These are phyloP conservation scores for Prionace glauca DNA, from an alignment of 2,797 vertebrate genomes.

Conservation along the genomic window DNA sequence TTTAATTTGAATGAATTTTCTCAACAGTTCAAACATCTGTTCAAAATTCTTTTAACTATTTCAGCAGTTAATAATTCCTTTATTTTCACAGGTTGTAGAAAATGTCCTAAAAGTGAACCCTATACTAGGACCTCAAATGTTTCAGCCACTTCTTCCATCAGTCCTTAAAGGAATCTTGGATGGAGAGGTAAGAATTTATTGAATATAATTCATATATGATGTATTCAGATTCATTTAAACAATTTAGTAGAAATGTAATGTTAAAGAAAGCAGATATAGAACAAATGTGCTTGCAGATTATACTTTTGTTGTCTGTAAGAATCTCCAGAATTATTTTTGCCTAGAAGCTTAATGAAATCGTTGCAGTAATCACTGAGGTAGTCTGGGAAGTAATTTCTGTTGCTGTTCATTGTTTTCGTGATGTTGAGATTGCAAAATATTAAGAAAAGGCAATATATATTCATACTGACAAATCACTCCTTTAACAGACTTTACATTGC, in stretches of 20 bases:
- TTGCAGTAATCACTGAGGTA: background rate
- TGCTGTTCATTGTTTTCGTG: background rate
- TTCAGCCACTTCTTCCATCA: constrained; percentile 80
- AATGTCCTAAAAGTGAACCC: constrained; percentile 88
- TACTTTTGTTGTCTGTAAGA: background rate
- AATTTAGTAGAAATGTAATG: constrained; percentile 12
- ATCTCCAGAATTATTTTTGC: background rate
- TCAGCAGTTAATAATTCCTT: background rate
- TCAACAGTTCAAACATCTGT: background rate
- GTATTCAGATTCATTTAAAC: constrained; percentile 37
- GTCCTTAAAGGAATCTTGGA: constrained; percentile 82
- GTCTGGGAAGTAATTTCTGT: background rate
- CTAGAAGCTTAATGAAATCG: background rate
- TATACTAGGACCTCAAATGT: constrained; percentile 78
- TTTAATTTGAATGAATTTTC: background rate
- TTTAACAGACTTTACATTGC: background rate
- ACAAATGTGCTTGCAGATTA: background rate
- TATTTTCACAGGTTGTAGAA: constrained; percentile 78
- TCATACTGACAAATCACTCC: background rate
- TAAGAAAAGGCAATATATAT: background rate
- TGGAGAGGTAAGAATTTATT: constrained; percentile 75
- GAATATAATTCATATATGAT: background rate
- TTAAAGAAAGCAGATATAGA: background rate
- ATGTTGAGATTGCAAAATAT: background rate
- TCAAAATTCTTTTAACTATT: background rate